Evolutionary conservation across 2,888 invertebrate genomes (phyloP), one percentile per base, ranked within the genome.

Genomic region (Petrophora chlorosata): DNA sequence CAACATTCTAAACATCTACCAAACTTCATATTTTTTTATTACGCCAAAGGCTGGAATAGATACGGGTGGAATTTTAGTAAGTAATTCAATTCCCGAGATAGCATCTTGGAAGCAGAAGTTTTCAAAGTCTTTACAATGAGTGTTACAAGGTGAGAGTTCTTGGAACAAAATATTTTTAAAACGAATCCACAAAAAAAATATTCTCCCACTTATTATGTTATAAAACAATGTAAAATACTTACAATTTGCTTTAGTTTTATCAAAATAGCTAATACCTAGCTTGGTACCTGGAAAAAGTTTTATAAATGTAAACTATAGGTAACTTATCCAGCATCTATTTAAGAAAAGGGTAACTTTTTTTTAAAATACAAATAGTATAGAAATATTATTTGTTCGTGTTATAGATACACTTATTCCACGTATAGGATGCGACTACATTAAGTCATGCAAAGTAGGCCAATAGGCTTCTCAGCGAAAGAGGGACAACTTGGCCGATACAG

Each of bases 371-470:
- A n/a, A n/a, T n/a, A n/a, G n/a, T n/a, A n/a, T n/a, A n/a, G n/a
- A n/a, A n/a, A n/a, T n/a, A n/a, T n/a, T n/a, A n/a, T n/a, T n/a
- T n/a, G n/a, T n/a, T n/a, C n/a, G n/a, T n/a, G n/a, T n/a, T n/a
- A n/a, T n/a, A n/a, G n/a, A n/a, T n/a, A n/a, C n/a, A n/a, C n/a
- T n/a, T n/a, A n/a, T n/a, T n/a, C 2, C 4, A 19, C 2, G 5
- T 19, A 2, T 19, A 1, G 7, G 19, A 19, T 19, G 19, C 7
- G 19, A 19, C 4, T 2, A 2, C 1, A 19, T 5, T 14, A 35
- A 32, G 30, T n/a, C 13, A 2, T 32, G 30, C 28, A 51, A 76
- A 76, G 59, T 74, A 56, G 77, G 77, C 73, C 74, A 72, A 70
- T 56, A 65, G 61, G 62, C 63, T 63, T 60, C 42, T 58, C 48